Percentiles rank a stretch among this genome's conserved stretches.
These are phyloP conservation scores for Pristionchus pacificus DNA, from an alignment of 1,140 invertebrate species.

Conservation along the genomic window DNA sequence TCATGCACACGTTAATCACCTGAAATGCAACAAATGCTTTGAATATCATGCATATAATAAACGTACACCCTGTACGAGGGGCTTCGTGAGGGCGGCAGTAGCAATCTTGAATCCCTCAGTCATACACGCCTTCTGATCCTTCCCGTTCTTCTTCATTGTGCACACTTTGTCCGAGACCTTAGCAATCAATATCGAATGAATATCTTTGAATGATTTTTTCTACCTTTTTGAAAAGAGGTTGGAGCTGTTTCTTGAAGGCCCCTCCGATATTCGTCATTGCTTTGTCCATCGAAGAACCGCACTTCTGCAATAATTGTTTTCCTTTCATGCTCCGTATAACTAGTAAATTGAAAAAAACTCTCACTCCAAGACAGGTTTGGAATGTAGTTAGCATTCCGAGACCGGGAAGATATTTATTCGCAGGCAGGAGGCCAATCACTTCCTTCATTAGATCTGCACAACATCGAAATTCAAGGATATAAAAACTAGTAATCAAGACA, in stretches of 20 bases:
- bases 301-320: neutral
- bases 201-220: neutral
- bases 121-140: neutral
- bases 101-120: neutral
- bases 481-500: too few species aligned
- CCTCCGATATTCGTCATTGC: neutral
- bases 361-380: neutral
- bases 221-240: neutral
- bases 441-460: neutral
- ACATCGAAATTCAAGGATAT: too few species aligned
- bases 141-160: neutral
- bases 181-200: neutral
- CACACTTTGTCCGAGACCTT: neutral
- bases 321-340: neutral
- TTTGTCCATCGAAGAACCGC: neutral
- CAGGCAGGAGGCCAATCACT: neutral
- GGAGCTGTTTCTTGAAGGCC: neutral
- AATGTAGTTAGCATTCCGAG: neutral
- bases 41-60: neutral
- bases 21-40: neutral
- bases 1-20: neutral
- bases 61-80: neutral
- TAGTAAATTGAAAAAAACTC: neutral
- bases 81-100: neutral
- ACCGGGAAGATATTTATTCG: neutral